These are phyloP conservation scores for Cardiocondyla obscurior DNA, from an alignment of 1,140 invertebrate species.

Conservation along the genomic window DNA sequence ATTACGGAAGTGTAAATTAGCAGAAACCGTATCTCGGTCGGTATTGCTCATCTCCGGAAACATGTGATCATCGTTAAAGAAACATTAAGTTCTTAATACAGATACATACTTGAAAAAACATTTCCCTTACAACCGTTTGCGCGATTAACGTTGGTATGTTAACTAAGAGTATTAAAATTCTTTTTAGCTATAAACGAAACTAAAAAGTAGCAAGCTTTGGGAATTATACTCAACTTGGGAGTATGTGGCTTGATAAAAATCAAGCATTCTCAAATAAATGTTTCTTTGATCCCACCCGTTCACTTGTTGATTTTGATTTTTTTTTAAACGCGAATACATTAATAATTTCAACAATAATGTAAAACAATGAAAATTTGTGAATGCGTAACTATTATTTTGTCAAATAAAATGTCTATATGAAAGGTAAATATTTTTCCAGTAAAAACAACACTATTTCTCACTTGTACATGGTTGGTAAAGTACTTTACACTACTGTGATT, in stretches of 20 bases:
- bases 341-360: slow-evolving; percentile 16
- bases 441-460: slow-evolving; percentile 26
- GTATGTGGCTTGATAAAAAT: slow-evolving; percentile 18
- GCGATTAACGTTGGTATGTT: neutral
- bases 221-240: too few relatives aligned
- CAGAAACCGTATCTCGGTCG: slow-evolving; percentile 25
- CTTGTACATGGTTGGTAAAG: neutral
- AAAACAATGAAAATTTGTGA: slow-evolving; percentile 5
- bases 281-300: neutral
- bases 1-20: slow-evolving; percentile 43
- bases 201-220: neutral
- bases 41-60: slow-evolving; percentile 21
- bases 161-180: neutral
- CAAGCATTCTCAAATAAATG: neutral
- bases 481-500: neutral
- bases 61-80: slow-evolving; percentile 4
- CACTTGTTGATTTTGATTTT: neutral
- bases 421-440: slow-evolving; percentile 21
- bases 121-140: neutral
- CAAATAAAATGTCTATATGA: slow-evolving; percentile 12
- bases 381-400: neutral
- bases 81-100: slow-evolving; percentile 20
- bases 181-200: neutral
- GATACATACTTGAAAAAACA: neutral
- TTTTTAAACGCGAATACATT: neutral